These are phyloP conservation scores for Brachyptera risi DNA, from an alignment of 2,888 invertebrate genomes.

Conservation along the genomic window DNA sequence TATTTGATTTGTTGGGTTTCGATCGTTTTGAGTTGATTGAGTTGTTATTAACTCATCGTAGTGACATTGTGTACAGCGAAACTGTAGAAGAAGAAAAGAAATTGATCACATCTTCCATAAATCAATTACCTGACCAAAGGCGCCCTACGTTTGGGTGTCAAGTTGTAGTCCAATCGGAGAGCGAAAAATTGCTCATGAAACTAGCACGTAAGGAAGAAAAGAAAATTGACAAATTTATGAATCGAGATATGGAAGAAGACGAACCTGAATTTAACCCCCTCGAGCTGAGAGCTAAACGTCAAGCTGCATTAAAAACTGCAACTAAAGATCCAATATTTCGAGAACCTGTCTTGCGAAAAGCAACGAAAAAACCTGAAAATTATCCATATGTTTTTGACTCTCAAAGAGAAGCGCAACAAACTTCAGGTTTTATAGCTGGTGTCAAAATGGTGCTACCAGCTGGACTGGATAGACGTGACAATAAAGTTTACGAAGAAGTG, in stretches of 20 bases:
- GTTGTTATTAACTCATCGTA: slow-evolving; percentile 48
- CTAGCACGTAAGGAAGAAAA: slow-evolving; percentile 81
- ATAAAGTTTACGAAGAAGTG: slow-evolving; percentile 79
- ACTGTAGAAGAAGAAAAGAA: slow-evolving; percentile 30
- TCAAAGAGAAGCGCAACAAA: slow-evolving; percentile 61
- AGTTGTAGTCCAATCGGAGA: slow-evolving; percentile 78
- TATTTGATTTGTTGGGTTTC: slow-evolving; percentile 87
- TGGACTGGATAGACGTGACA: slow-evolving; percentile 67
- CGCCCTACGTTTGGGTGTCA: slow-evolving; percentile 70
- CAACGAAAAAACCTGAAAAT: slow-evolving; percentile 46
- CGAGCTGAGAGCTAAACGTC: slow-evolving; percentile 52
- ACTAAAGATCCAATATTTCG: slow-evolving; percentile 42
- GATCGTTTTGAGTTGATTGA: slow-evolving; percentile 74
- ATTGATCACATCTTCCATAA: slow-evolving; percentile 39
- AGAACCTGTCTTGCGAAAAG: slow-evolving; percentile 39
- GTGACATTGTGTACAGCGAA: slow-evolving; percentile 25
- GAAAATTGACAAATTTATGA: slow-evolving; percentile 54
- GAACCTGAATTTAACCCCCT: slow-evolving; percentile 50
- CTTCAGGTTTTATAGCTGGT: slow-evolving; percentile 73
- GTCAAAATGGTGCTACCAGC: slow-evolving; percentile 75
- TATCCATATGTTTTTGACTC: slow-evolving; percentile 89
- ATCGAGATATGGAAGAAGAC: slow-evolving; percentile 47
- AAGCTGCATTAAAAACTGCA: slow-evolving; percentile 42
- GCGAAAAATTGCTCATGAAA: slow-evolving; percentile 73
- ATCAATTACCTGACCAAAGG: slow-evolving; percentile 32